A percentile compares a stretch with the other conserved stretches of the same genome.
Evolutionary conservation across 2,888 invertebrate genomes (phyloP).

Genomic region (Ernsta delagoae): DNA sequence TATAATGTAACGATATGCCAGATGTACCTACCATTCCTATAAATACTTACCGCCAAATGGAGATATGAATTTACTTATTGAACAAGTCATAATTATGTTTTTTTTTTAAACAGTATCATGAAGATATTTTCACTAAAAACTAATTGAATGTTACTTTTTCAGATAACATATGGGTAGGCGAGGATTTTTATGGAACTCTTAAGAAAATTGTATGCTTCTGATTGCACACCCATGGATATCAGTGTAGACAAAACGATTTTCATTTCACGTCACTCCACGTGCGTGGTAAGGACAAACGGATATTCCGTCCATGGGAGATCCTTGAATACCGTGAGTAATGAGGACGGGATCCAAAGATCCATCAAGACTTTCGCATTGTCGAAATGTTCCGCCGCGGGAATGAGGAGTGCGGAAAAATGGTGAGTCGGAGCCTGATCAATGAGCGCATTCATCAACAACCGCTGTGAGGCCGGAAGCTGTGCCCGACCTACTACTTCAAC

Average conservation of each 20-base stretch:
- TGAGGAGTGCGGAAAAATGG: conserved; percentile 8
- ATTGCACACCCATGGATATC: neutral
- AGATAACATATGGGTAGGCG: too few species aligned
- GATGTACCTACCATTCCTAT: neutral
- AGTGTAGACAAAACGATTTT: neutral
- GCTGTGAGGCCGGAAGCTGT: neutral
- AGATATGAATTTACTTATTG: neutral
- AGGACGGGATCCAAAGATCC: conserved; percentile 11
- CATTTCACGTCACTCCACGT: neutral
- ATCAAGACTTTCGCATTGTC: conserved; percentile 21
- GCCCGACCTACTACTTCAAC: neutral
- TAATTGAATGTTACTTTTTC: too few species aligned
- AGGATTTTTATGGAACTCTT: too few species aligned
- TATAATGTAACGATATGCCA: neutral
- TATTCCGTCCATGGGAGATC: conserved; percentile 2
- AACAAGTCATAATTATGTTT: too few species aligned
- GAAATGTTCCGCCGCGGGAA: neutral
- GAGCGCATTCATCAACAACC: conserved; percentile 10
- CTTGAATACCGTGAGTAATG: conserved; percentile 13
- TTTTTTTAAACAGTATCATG: too few species aligned
- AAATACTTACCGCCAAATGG: neutral
- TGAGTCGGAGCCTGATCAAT: conserved; percentile 10
- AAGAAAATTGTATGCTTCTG: too few species aligned
- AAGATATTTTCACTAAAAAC: too few species aligned
- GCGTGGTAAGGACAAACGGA: neutral